Conservation (phyloP, 2,888 invertebrate genomes). For the Drosophila glabriapex region DNA sequence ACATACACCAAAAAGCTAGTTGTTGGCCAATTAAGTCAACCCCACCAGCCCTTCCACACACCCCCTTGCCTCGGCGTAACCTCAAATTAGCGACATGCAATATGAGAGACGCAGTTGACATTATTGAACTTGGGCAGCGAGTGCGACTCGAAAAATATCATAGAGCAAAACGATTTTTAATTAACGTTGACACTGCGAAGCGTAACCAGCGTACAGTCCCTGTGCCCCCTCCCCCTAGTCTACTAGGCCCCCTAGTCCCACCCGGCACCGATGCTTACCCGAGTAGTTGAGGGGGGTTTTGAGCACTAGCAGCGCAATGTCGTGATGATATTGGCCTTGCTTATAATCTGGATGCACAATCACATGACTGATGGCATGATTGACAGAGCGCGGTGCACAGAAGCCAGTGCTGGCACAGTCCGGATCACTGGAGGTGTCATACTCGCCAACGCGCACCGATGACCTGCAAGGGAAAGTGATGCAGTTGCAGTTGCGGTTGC, state of each 20-base stretch:
- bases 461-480: slow-evolving; percentile 86
- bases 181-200: slow-evolving; percentile 68
- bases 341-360: slow-evolving; percentile 92
- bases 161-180: slow-evolving; percentile 78
- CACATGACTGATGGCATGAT: slow-evolving; percentile 90
- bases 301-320: slow-evolving; percentile 91
- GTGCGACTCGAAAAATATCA: slow-evolving; percentile 43
- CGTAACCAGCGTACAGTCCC: slow-evolving; percentile 33
- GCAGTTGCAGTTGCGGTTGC: slow-evolving; percentile 1
- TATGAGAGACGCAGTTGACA: slow-evolving; percentile 50
- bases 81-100: slow-evolving; percentile 72
- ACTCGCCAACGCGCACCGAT: slow-evolving; percentile 91
- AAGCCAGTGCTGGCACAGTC: slow-evolving; percentile 90
- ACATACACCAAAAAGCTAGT: slow-evolving; percentile 31
- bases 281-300: slow-evolving; percentile 89
- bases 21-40: slow-evolving; percentile 40
- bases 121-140: slow-evolving; percentile 65
- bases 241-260: neutral
- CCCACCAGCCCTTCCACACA: neutral
- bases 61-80: slow-evolving; percentile 19
- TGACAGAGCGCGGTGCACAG: slow-evolving; percentile 90
- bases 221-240: neutral
- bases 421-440: slow-evolving; percentile 89
- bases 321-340: slow-evolving; percentile 89
- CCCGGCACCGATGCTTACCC: slow-evolving; percentile 85